Evolutionary conservation across 2,113 vertebrate species (phyloP).

Genomic region (Lepus timidus): DNA sequence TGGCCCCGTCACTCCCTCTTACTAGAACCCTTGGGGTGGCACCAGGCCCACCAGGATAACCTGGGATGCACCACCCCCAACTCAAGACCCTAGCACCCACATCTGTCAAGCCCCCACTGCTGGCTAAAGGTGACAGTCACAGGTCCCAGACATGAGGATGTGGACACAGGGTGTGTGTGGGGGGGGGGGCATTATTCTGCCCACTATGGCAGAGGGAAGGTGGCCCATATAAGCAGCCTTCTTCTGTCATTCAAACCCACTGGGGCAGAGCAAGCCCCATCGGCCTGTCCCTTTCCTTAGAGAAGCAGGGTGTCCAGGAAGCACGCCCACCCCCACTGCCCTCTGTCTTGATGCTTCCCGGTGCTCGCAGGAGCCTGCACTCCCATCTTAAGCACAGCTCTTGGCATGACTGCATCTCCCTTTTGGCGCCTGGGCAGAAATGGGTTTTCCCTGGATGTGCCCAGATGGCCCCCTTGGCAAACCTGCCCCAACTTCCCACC

Average conservation of each 20-base stretch:
- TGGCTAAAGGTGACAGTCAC: not conserved
- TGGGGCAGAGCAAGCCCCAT: not conserved
- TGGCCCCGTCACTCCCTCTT: not conserved
- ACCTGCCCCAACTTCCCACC: not conserved
- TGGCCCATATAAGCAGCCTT: not conserved
- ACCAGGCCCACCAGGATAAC: not conserved
- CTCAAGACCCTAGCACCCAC: not conserved
- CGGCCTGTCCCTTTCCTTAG: not conserved
- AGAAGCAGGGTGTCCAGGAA: not conserved
- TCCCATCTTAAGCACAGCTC: not conserved
- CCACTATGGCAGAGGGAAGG: not conserved
- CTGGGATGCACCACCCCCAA: not conserved
- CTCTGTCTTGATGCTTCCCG: not conserved
- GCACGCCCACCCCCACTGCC: too few relatives aligned
- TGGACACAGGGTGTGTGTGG: too few relatives aligned
- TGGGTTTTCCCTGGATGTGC: not conserved
- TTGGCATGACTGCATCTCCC: not conserved
- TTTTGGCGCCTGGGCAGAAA: not conserved
- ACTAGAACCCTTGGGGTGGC: not conserved
- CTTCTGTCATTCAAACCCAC: not conserved
- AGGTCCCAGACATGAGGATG: not conserved
- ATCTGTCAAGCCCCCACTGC: not conserved
- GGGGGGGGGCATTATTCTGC: not conserved
- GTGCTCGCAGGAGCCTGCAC: too few relatives aligned
- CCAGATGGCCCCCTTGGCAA: not conserved